Evolutionary conservation across 1,140 invertebrate species (phyloP).

Genomic region (Trissolcus basalis): DNA sequence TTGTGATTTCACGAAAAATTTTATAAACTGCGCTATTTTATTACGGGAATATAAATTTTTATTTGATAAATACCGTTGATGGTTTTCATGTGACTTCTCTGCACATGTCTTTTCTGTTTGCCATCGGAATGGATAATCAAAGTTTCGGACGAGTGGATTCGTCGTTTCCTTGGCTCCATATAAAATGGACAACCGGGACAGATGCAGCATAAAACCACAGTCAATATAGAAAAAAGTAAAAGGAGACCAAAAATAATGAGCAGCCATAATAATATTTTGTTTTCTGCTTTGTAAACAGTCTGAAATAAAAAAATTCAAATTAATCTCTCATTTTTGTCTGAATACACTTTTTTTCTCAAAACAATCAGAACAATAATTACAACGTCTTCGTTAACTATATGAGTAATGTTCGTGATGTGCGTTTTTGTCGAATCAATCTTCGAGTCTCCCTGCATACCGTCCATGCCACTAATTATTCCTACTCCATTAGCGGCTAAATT

Average conservation of each 20-base stretch:
- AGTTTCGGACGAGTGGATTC: constrained; percentile 84
- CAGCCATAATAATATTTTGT: constrained; percentile 84
- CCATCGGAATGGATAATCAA: constrained; percentile 78
- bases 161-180: constrained; percentile 84
- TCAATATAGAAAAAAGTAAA: constrained; percentile 82
- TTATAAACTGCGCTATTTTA: too few relatives aligned
- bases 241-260: constrained; percentile 84
- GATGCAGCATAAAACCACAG: constrained; percentile 86
- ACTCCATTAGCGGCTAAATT: constrained; percentile 82
- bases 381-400: constrained; percentile 67
- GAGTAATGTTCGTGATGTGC: constrained; percentile 50
- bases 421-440: constrained; percentile 29
- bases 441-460: constrained; percentile 28
- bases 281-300: constrained; percentile 83
- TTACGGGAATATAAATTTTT: background rate
- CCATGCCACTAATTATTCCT: constrained; percentile 68
- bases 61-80: constrained; percentile 56
- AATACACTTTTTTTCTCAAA: background rate
- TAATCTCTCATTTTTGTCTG: too few relatives aligned
- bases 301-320: constrained; percentile 72
- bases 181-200: constrained; percentile 89
- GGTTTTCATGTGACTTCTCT: constrained; percentile 60
- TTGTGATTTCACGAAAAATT: background rate
- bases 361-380: constrained; percentile 55
- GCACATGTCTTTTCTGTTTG: constrained; percentile 66